These are phyloP conservation scores for Quadriops clusia DNA, from an alignment of 2,888 invertebrate species.

Conservation along the genomic window DNA sequence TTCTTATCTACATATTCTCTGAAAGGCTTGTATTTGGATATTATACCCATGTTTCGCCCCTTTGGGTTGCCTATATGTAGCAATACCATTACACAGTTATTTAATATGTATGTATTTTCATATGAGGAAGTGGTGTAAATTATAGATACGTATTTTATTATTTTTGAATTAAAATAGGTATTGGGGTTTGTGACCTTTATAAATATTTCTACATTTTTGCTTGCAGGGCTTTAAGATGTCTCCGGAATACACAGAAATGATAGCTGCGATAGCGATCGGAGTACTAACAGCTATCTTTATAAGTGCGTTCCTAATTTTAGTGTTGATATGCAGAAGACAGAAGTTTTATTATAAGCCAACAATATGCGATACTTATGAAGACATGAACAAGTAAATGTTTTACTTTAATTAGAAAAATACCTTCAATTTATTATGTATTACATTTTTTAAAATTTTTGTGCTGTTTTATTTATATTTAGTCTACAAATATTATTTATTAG, in stretches of 20 bases:
- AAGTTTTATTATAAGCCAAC: slow-evolving; percentile 31
- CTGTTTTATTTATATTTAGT: slow-evolving; percentile 1
- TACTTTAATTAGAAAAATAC: neutral
- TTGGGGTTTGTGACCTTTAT: too few relatives aligned
- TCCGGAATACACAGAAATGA: slow-evolving; percentile 48
- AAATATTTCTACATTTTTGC: too few relatives aligned
- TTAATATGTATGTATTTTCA: too few relatives aligned
- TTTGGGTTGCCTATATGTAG: too few relatives aligned
- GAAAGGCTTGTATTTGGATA: too few relatives aligned
- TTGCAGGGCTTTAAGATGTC: slow-evolving; percentile 29
- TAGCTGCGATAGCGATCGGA: slow-evolving; percentile 54
- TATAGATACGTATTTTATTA: too few relatives aligned
- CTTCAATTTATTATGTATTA: neutral
- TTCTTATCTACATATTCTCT: too few relatives aligned
- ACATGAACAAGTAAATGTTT: slow-evolving; percentile 19
- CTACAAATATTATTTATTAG: neutral
- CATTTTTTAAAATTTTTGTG: neutral
- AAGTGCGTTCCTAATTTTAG: slow-evolving; percentile 50
- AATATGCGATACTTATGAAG: slow-evolving; percentile 28
- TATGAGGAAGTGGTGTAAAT: too few relatives aligned
- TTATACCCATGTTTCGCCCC: too few relatives aligned
- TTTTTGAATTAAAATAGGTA: too few relatives aligned
- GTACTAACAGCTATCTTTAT: slow-evolving; percentile 56
- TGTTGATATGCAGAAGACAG: slow-evolving; percentile 50
- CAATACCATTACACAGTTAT: too few relatives aligned